phyloP scores from a whole-genome alignment of 1,140 invertebrate genomes.

The Leptinotarsa texana region DNA sequence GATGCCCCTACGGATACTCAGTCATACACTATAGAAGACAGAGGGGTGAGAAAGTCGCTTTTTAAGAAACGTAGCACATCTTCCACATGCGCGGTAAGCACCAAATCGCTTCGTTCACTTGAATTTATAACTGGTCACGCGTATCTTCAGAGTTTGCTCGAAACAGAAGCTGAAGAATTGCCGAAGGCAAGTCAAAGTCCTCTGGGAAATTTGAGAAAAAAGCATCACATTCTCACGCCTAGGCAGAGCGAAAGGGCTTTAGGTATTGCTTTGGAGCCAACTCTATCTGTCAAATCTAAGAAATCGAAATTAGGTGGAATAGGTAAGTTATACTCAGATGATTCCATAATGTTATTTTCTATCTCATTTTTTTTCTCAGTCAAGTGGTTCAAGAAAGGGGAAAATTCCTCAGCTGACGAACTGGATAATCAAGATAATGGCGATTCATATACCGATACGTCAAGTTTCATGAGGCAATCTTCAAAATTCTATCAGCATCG shows the following conservation, averaged over 20 bases:
- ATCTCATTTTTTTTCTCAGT: constrained; percentile 56
- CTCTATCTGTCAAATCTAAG: constrained; percentile 53
- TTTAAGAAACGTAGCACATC: constrained; percentile 87
- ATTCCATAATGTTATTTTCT: constrained; percentile 8
- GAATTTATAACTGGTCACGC: no score
- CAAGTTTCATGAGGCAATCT: constrained; percentile 58
- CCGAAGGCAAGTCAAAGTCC: constrained; percentile 75
- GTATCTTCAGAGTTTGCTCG: constrained; percentile 72
- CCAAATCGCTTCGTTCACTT: no score
- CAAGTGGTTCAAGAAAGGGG: constrained; percentile 70
- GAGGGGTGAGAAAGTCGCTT: constrained; percentile 73
- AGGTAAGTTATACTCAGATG: constrained; percentile 56
- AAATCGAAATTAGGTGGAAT: constrained; percentile 66
- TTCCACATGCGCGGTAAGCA: constrained; percentile 77
- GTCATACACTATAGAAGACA: constrained; percentile 70
- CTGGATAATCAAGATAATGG: constrained; percentile 63
- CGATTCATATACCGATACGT: constrained; percentile 63
- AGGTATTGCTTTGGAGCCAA: constrained; percentile 56
- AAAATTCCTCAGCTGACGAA: constrained; percentile 57
- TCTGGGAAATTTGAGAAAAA: constrained; percentile 72
- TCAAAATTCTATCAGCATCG: constrained; percentile 47
- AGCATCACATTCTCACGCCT: constrained; percentile 76
- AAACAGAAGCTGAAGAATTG: constrained; percentile 76
- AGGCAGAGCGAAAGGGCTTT: constrained; percentile 77
- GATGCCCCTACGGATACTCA: constrained; percentile 59